These are phyloP conservation scores for Tachycineta bicolor DNA, from an alignment of 2,113 vertebrate genomes.

Conservation along the genomic window DNA sequence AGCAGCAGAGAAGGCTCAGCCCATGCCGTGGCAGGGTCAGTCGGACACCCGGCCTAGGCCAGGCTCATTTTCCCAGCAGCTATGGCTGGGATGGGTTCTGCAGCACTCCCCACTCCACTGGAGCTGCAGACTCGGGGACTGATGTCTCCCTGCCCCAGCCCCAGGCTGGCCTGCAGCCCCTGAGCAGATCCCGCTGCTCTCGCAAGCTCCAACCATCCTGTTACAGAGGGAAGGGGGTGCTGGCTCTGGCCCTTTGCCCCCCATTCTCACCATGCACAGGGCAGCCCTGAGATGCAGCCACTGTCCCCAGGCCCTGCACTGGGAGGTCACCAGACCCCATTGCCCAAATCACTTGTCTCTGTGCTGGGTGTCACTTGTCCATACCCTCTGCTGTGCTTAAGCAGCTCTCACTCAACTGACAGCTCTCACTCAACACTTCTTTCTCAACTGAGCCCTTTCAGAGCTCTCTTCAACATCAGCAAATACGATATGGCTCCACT, in stretches of 20 bases:
- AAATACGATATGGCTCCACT: fast-evolving
- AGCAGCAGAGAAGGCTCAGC: not conserved
- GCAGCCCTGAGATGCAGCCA: not conserved
- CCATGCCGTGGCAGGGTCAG: not conserved
- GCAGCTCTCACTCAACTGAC: not conserved
- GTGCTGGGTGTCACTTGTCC: not conserved
- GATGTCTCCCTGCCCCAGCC: fast-evolving
- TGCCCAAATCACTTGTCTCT: not conserved
- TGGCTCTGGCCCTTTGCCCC: not conserved
- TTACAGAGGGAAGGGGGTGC: not conserved
- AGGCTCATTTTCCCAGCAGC: not conserved
- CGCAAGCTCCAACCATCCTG: fast-evolving
- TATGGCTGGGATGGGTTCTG: fast-evolving
- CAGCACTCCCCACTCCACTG: fast-evolving
- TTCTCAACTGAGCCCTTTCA: not conserved
- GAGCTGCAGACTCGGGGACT: not conserved
- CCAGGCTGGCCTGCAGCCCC: not conserved
- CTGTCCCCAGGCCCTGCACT: not conserved
- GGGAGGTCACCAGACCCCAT: not conserved
- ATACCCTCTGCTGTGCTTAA: not conserved
- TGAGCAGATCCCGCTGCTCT: not conserved
- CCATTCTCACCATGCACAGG: fast-evolving
- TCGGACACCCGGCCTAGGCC: fast-evolving
- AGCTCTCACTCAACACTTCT: not conserved
- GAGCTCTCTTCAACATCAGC: not conserved